Evolutionary conservation across 37 sponge, comb jelly and placozoan species (phyloP), one percentile per base, ranked within the genome.

Genomic region (Haliclona indistincta): DNA sequence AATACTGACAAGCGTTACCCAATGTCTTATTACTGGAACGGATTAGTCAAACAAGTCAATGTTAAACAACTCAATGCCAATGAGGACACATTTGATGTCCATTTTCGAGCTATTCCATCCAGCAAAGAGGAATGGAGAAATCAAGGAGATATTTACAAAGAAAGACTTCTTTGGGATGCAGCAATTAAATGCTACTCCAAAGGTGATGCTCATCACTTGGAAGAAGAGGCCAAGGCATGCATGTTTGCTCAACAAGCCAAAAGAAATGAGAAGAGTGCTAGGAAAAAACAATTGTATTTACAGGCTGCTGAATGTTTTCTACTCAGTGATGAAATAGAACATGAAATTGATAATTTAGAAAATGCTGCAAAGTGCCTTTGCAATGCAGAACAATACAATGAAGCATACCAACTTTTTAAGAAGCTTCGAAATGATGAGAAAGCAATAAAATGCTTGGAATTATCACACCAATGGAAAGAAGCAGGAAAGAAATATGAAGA

Each of bases 121-220:
- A 35, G 81, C 2, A 35, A 71, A 11, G 89, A 87, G 60, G 84
- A 87, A 26, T 92, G 93, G 93, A 82, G 52, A 36, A 53, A 54
- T 37, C 84, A 78, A 80, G 93, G 93, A 25, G 85, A 84, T 20
- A 83, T 84, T 43, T 92, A 84, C 62, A 73, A 44, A 53, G 68
- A 76, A 42, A 83, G 75, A 37, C 36, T 43, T 23, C 62, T 73
- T 4, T 92, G 85, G 84, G 81, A 84, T 3, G 66, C 70, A 60
- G 93, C 93, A 30, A 71, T 73, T 54, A 84, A 81, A 49, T 92
- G 93, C 75, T 92, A 67, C 63, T 20, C 6, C 13, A 58, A 58
- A 58, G 60, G 23, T 25, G 60, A 20, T 6, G 13, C n/a, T n/a
- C 13, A 6, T 58, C 25, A 58, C n/a, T 26, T 25, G n/a, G 26